Evolutionary conservation across 2,113 vertebrate genomes (phyloP).

Genomic region (Rostratula benghalensis): DNA sequence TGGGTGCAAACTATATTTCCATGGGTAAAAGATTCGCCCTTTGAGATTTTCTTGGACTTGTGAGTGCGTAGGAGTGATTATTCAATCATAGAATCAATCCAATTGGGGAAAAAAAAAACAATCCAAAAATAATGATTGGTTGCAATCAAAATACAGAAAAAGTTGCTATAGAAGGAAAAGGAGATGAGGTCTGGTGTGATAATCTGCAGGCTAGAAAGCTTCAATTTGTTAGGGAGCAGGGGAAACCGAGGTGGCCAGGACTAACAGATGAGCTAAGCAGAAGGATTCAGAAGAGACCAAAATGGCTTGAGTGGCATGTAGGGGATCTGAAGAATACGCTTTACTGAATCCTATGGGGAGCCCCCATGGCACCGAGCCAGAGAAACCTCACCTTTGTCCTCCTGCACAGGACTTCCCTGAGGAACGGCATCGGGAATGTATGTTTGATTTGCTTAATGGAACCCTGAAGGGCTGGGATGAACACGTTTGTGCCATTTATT

Average conservation of each 20-base stretch:
- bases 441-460: neutral
- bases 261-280: neutral
- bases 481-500: neutral
- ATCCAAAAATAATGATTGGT: neutral
- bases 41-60: neutral
- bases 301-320: neutral
- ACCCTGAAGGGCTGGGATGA: neutral
- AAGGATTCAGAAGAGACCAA: neutral
- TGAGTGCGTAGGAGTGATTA: neutral
- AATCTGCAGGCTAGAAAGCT: neutral
- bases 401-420: neutral
- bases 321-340: neutral
- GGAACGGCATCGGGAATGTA: neutral
- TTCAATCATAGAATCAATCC: neutral
- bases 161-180: neutral
- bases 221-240: neutral
- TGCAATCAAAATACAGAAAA: neutral
- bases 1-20: neutral
- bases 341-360: neutral
- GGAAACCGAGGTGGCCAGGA: neutral
- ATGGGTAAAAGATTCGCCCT: neutral
- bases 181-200: neutral
- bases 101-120: fast-evolving
- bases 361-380: neutral
- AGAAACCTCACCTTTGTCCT: constrained; percentile 39